Evolutionary conservation across 2,888 invertebrate genomes (phyloP).

Genomic region (Enchytraeus crypticus): DNA sequence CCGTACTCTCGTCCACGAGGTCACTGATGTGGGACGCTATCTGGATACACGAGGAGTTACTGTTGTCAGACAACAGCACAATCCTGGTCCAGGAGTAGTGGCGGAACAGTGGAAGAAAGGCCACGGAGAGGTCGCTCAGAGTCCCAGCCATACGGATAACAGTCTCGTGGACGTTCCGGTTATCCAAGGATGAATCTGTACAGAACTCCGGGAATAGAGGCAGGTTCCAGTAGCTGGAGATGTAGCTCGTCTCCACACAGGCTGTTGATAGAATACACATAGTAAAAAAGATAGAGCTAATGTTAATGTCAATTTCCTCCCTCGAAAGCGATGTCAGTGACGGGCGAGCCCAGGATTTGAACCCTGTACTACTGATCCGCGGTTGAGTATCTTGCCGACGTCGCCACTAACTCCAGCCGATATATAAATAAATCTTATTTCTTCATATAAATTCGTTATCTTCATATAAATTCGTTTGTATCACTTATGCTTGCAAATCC

Average conservation of each 20-base stretch:
- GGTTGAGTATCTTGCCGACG: too few relatives aligned
- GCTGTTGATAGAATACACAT: background rate
- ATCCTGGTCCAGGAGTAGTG: background rate
- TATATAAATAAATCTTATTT: too few relatives aligned
- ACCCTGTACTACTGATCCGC: too few relatives aligned
- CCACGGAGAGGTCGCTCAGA: background rate
- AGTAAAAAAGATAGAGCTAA: too few relatives aligned
- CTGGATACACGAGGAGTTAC: background rate
- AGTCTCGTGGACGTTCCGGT: background rate
- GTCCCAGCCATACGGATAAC: background rate
- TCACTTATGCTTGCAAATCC: too few relatives aligned
- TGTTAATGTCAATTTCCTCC: too few relatives aligned
- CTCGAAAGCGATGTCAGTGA: too few relatives aligned
- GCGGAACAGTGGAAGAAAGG: background rate
- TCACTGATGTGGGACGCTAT: background rate
- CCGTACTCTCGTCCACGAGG: background rate
- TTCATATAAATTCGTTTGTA: too few relatives aligned
- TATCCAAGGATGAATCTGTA: background rate
- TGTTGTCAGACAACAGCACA: background rate
- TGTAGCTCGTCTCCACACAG: background rate
- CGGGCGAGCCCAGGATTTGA: too few relatives aligned
- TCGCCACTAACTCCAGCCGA: too few relatives aligned
- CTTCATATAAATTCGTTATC: too few relatives aligned
- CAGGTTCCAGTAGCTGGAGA: background rate
- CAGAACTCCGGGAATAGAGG: background rate